Evolutionary conservation across 2,888 invertebrate species (phyloP), one percentile per base, ranked within the genome.

Genomic region (Heliconius aoede): DNA sequence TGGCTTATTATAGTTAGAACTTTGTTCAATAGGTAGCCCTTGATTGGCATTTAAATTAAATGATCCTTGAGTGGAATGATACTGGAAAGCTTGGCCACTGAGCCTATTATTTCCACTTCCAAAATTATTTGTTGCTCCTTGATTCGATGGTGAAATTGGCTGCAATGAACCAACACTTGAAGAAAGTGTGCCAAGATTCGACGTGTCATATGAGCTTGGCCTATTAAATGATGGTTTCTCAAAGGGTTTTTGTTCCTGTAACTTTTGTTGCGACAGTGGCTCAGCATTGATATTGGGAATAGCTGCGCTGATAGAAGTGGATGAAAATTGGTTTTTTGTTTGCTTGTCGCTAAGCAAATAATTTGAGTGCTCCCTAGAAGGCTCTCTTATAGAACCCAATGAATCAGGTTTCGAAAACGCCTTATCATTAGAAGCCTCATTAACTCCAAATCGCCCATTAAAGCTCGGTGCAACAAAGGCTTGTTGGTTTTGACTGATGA

Each of bases 401-500:
- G 36, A 76, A 78, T 62, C 68, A 26, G 78, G 26, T 74, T 72
- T 40, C 11, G 60, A 21, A 64, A 58, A 72, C 21, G 46, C 28
- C 5, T 64, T 40, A 46, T 75, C 72, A 62, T 74, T 76, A 51
- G 68, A 65, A 51, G 18, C 68, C 28, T 76, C 64, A 40, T 67
- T 73, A 7, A 76, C 51, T 30, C 74, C 75, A 69, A 81, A 75
- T 75, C 82, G 81, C n/a, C 76, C 80, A 51, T 80, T 81, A 62
- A 73, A 72, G 73, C 79, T 81, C 8, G 86, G 84, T 80, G 82
- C 85, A 28, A 78, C 84, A 81, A 86, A 84, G 64, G 81, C 83
- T 79, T 87, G 85, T 75, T 84, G 86, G 79, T 86, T 87, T 79
- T 90, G 89, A 86, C 85, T 89, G 74, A 88, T 87, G 81, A 88